Base-by-base conservation (phyloP, 2,888 invertebrate genomes). In the Dynastes grantii region DNA sequence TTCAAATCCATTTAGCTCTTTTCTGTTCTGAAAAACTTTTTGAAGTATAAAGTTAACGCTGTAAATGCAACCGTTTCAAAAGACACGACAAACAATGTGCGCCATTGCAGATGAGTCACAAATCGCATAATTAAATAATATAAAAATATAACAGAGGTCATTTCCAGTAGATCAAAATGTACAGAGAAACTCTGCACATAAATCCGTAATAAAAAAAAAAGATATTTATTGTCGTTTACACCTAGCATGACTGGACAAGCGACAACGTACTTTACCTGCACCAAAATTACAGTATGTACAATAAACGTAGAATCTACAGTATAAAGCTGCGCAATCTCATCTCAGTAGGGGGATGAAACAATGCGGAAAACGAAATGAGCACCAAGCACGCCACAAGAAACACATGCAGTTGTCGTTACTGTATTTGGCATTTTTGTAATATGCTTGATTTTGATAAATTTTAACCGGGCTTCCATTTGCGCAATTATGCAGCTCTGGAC, bases 171-270 rank as follows among this genome's bases (percentile, higher is more conserved):
- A 27, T 13, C 29, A 51, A 27, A 27, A 16, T 45, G 45, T 45
- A 45, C 45, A 45, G 45, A 6, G 49, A 73, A 55, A 64, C 29
- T 16, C 37, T 55, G n/a, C 4, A 22, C 55, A 22, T 58, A 58
- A 58, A 22, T 58, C 22, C 55, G 55, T n/a, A 63, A 65, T 51
- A 53, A 37, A 45, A 29, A 40, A 40, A 32, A 51, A 65, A 16
- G 65, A 68, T 67, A 55, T 67, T 65, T 65, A 65, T 13, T 65
- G 40, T 76, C 67, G 32, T 53, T 55, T 76, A 65, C 67, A 76
- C 76, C 76, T 76, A 76, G 76, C 76, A 67, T 76, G 76, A 76
- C 76, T 51, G 68, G 13, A 68, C 51, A 68, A 68, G 68, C 68
- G 51, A 45, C 8, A 45, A 45, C 9, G 76, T 76, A 67, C 76